Base-by-base conservation (phyloP, 1,140 invertebrate species). In the Orchesella cincta region DNA sequence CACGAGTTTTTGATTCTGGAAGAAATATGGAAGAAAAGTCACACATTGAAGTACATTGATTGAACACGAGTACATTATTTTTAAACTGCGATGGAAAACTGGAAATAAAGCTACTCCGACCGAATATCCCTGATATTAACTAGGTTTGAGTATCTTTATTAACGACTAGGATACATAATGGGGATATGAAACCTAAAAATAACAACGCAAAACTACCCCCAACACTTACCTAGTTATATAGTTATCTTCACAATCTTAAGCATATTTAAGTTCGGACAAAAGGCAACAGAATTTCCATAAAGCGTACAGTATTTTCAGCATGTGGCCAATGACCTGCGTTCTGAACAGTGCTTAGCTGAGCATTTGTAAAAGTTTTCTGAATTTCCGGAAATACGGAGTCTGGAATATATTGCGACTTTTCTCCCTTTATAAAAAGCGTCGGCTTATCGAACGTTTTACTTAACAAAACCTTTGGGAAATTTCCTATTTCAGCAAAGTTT, bases 271-370 rank as follows among this genome's bases (percentile, higher is more conserved):
- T 23, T 64, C 57, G 57, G 23, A n/a, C 28, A 79, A 83, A 84
- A 3, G 79, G 88, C 8, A 78, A 39, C 1, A 89, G 80, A 33
- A 83, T 54, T 34, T 86, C 86, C 14, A 96, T 83, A 85, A 98
- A 97, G 83, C 93, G 90, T 1, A 87, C 83, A 1, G 96, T 94
- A 84, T 96, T 93, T 79, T 98, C 95, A 73, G 93, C 91, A 83
- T 98, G 96, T 12, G 97, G 90, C 93, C 95, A 95, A 85, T 98
- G 96, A 5, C 94, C 93, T 26, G 95, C 93, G 76, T 90, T 90
- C 36, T 90, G 86, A 62, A 98, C 88, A 83, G 91, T 92, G 74
- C 88, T 84, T 75, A 98, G 88, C 78, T 90, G 85, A 0, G 92
- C 90, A 8, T 88, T 86, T 0, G 95, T 93, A 84, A 98, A 98